Evolutionary conservation across 2,888 invertebrate species (phyloP), one percentile per base, ranked within the genome.

Genomic region (Kuschelorhynchus macadamiae): DNA sequence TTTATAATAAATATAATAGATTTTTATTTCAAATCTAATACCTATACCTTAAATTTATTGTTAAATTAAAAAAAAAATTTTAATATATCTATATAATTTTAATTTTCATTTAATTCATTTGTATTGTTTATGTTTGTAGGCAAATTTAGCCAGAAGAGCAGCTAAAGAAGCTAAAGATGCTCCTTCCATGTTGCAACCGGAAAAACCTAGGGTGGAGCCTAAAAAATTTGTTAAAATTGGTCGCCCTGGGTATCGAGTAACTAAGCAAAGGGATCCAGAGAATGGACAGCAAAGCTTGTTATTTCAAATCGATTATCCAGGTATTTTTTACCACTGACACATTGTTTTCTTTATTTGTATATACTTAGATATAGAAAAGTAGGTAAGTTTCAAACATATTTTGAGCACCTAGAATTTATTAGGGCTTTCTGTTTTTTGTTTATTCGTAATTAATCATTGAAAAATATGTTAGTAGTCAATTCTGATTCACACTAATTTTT

Each of bases 191-290:
- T 87, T 98, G 53, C 95, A 96, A 2, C 97, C 97, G 0, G 97
- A 97, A 78, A 97, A 97, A 79, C 94, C 98, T 0, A 88, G 97
- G 73, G 97, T 99, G 50, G 98, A 99, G 81, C 96, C 98, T 0
- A 98, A 97, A 80, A 98, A 98, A 83, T 99, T 99, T 85, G 98
- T 99, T 0, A 99, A 99, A 86, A 99, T 99, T 83, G 99, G 99
- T 77, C 88, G 99, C 57, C 99, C 99, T 62, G 99, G 99, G 80
- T 99, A 99, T 83, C 89, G 98, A 80, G 98, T 99, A 0, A 99
- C 98, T 0, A 98, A 99, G 81, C 99, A 99, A 83, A 90, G 97
- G 67, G 98, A 98, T 80, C 94, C 96, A 8, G 96, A 96, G 80
- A 92, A 89, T 79, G 95, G 94, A 0, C 99, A 99, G 80, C 99